Base-by-base conservation (phyloP, 30 jellyfish, hydroid and myxozoan genomes). In the Mastigias papua region DNA sequence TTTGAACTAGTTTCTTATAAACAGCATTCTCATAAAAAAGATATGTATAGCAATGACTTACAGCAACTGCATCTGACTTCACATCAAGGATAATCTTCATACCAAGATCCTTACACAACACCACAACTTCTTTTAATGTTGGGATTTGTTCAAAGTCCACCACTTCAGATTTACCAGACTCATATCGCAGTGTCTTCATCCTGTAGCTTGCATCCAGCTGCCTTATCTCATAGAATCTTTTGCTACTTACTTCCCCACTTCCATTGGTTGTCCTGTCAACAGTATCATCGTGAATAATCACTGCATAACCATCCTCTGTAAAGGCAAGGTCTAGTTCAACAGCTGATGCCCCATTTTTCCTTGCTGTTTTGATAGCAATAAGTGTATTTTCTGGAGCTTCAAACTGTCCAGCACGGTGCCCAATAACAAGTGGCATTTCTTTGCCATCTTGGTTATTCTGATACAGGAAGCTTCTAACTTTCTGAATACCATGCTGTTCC, bases 371-470 rank as follows among this genome's bases (percentile, higher is more conserved):
- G 0, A 93, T 93, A 1, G 97, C 97, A 64, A 62, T 48, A 0
- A 93, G 89, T 17, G 98, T 93, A 60, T 93, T 93, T 65, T 93
- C 98, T 19, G 98, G 97, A 37, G 97, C 98, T 78, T 93, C 97
- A 68, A 54, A 89, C n/a, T 87, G 93, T 28, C 98, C 98, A 33
- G 84, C 98, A 62, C 98, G 58, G 83, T 93, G 98, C 0, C 91
- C 98, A 33, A 93, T 88, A 10, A 93, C 69, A n/a, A 88, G 13
- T 27, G 98, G 98, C 33, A 30, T 79, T 26, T 68, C 86, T 25
- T 88, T 72, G 2, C 89, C 85, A 27, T 34, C 46, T 10, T 34
- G 27, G 23, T 42, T n/a, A 20, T 25, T 28, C 29, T 51, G 29
- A 77, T 29, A 74, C 9, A 86, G 32, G 31, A 86, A 86, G 5